Percentiles rank a stretch among this genome's conserved stretches.
phyloP scores from a whole-genome alignment of 2,113 vertebrate species.

The Phaetusa simplex region DNA sequence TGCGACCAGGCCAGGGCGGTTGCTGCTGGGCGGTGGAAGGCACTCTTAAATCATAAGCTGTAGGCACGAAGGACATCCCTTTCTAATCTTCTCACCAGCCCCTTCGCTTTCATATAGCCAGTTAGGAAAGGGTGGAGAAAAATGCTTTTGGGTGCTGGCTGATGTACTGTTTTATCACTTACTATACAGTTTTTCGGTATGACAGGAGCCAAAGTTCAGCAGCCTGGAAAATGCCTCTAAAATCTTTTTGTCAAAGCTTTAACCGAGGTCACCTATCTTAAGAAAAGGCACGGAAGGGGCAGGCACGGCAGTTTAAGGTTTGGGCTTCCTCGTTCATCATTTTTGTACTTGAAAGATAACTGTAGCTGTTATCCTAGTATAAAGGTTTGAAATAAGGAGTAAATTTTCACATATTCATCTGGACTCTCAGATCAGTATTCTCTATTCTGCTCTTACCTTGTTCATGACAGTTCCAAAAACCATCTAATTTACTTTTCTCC shows the following conservation, averaged over 20 bases:
- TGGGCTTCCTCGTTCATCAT: not conserved
- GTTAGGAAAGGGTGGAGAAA: not conserved
- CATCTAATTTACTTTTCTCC: not conserved
- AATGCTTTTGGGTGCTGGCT: not conserved
- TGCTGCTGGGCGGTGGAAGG: not conserved
- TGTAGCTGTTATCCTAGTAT: not conserved
- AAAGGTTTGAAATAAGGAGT: not conserved
- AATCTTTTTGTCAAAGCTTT: not conserved
- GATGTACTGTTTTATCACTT: not conserved
- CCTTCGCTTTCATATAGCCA: not conserved
- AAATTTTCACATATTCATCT: not conserved
- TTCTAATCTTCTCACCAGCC: not conserved
- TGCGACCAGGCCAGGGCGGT: fast-evolving
- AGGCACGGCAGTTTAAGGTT: not conserved
- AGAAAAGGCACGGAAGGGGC: not conserved
- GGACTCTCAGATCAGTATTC: not conserved
- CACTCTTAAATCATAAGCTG: not conserved
- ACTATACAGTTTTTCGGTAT: not conserved
- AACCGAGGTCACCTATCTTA: not conserved
- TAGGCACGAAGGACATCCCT: not conserved
- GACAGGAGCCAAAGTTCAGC: not conserved
- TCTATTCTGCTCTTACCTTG: not conserved
- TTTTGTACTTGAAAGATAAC: not conserved
- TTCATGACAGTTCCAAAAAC: not conserved
- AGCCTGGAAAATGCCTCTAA: not conserved